Base-by-base conservation (phyloP, 2,888 invertebrate species). In the Harmothoe impar region DNA sequence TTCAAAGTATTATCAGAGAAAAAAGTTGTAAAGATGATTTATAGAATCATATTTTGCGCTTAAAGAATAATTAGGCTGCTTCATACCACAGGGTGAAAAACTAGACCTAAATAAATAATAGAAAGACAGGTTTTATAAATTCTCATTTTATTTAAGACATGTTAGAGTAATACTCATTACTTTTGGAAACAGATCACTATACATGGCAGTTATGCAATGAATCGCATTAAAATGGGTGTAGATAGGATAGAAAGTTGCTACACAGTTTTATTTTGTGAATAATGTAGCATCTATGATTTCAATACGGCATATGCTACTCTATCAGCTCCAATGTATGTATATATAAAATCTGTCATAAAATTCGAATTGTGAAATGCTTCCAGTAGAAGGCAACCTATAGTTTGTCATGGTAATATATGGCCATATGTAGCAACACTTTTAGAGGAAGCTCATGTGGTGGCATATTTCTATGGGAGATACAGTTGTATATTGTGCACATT, bases 201-300 rank as follows among this genome's bases (percentile, higher is more conserved):
- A 72, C 72, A 72, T 72, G 72, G 72, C 72, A 72, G 72, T 72
- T 72, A 29, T 72, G 31, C 72, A 72, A 72, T 29, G 25, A 72
- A 72, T 72, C 31, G 72, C 72, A 72, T 72, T 72, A 25, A 29
- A 72, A 72, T 15, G 29, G n/a, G n/a, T 72, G 31, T 72, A 29
- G 29, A 72, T 72, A 72, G 72, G 3, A 29, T 72, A 12, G 15
- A 5, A 72, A 29, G 25, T 12, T 23, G 5, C 25, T 29, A n/a
- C 25, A 72, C 20, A 7, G n/a, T 62, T 12, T 62, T 17, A 52
- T 52, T 52, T 52, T 52, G 54, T 17, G 17, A 15, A 52, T 52
- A 52, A 15, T 10, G 17, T 52, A 17, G 17, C 10, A 52, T 52
- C 54, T 15, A 52, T 52, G 10, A 17, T 52, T 52, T 52, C 17